Evolutionary conservation across 2,797 vertebrate species (phyloP), one percentile per base, ranked within the genome.

Genomic region (Carduelis carduelis): DNA sequence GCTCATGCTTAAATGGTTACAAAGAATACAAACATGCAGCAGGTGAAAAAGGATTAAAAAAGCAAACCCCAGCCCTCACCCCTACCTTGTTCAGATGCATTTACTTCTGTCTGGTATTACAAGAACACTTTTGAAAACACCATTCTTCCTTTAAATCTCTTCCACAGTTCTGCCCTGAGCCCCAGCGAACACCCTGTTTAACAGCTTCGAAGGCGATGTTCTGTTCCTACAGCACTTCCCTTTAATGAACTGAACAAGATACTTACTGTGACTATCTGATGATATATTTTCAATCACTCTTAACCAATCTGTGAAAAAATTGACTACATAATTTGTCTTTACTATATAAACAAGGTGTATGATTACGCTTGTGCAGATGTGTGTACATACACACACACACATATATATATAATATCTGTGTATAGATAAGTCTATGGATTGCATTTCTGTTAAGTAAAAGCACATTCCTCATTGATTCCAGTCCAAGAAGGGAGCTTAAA

Each of bases 61-160:
- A 91, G 87, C 46, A 69, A 94, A 91, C 12, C 41, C 50, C 15
- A 57, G 22, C 30, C 84, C 49, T 71, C 16, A 27, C 8, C 76
- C 57, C 26, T 59, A 1, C 72, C 7, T 3, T 94, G 59, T 92
- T 93, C 60, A 89, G 84, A 81, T 93, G 49, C 86, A 50, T 96
- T 93, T 83, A 83, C 49, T 95, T 96, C 74, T 91, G 80, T 83
- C 84, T 93, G 95, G 26, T 86, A 83, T 94, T 93, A 65, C 72
- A 35, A 82, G 72, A 79, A 52, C 60, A 26, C 64, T 80, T 87
- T 52, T 93, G 82, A 92, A 96, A 77, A 92, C 83, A 94, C 64
- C 83, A 9, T 91, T 97, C 94, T 97, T 69, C 76, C 95, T 97
- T 96, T 97, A 95, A 93, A 94, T 92, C 91, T 96, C 91, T 93